Evolutionary conservation across 2,797 vertebrate genomes (phyloP), one percentile per base, ranked within the genome.

Genomic region (Acanthurus lineatus): DNA sequence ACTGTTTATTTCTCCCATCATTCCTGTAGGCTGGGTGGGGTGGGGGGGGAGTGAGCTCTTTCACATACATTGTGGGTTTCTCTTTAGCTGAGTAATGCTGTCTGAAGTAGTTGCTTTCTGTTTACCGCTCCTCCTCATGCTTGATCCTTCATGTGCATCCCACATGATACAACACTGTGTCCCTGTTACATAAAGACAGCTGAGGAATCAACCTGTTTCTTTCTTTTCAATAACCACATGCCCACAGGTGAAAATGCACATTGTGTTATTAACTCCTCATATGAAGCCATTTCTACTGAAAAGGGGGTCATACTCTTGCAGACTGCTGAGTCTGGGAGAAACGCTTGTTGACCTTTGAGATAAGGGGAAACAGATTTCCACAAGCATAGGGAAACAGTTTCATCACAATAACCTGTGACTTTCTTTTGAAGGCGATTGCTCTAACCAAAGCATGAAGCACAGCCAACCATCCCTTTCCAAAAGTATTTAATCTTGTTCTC

Each of bases 341-440:
- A 81, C 3, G 14, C 66, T 52, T 15, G n/a, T 6, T 80, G 85
- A 82, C 71, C 76, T 81, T 77, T 76, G 52, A 70, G 48, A 84
- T 90, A 86, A 92, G 91, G 69, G 14, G 44, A 92, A 91, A 85
- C 86, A 91, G 73, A 85, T 90, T 88, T 90, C 65, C 79, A 71
- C 51, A 72, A 82, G 69, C 79, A 77, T 6, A 48, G 69, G 62
- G 71, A 74, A 83, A 81, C 67, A 8, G 71, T 86, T 88, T 85
- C 60, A 77, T 84, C 75, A 81, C 74, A 69, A 71, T 73, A 84
- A 71, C 79, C 53, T 77, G 76, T 83, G 75, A 75, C 59, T 79
- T 88, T 92, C 82, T 86, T 91, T 88, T 89, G 80, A 88, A 85
- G 73, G 58, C 19, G 15, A 74, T 47, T 56, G 57, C 45, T 59